phyloP scores from a whole-genome alignment of 2,797 vertebrate genomes.

The Trichosurus vulpecula region DNA sequence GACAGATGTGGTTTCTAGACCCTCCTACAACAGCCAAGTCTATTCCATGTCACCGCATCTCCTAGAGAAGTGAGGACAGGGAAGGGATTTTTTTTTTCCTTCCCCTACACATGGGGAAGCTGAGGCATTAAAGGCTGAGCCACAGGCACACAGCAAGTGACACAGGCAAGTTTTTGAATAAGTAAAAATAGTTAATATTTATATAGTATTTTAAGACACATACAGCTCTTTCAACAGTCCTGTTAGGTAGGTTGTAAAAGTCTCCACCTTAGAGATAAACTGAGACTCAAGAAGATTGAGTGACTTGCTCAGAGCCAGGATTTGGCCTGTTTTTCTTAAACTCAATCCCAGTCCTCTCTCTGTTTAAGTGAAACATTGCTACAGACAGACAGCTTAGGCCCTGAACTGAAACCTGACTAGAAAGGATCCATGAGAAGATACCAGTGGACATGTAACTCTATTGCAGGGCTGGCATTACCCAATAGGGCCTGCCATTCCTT shows the following conservation, averaged over 20 bases:
- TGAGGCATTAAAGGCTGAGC: neutral
- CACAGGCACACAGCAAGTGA: neutral
- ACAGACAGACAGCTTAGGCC: neutral
- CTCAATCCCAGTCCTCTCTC: neutral
- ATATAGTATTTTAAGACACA: neutral
- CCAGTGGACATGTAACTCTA: neutral
- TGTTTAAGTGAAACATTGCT: neutral
- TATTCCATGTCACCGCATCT: neutral
- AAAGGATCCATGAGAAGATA: neutral
- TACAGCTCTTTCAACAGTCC: neutral
- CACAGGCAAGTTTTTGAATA: neutral
- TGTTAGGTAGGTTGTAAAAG: neutral
- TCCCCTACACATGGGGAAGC: neutral
- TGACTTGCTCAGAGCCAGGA: neutral
- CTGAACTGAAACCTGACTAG: neutral
- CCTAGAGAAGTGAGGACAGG: slow-evolving; percentile 2
- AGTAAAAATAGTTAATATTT: neutral
- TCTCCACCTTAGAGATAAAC: neutral
- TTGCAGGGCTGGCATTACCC: neutral
- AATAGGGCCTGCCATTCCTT: neutral
- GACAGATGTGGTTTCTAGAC: slow-evolving; percentile 61
- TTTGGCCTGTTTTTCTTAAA: neutral
- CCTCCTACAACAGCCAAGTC: slow-evolving; percentile 2
- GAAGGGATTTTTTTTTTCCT: slow-evolving; percentile 5
- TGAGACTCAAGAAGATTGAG: neutral